These are phyloP conservation scores for Scaptomyza caliginosa DNA, from an alignment of 2,888 invertebrate species.

Conservation along the genomic window DNA sequence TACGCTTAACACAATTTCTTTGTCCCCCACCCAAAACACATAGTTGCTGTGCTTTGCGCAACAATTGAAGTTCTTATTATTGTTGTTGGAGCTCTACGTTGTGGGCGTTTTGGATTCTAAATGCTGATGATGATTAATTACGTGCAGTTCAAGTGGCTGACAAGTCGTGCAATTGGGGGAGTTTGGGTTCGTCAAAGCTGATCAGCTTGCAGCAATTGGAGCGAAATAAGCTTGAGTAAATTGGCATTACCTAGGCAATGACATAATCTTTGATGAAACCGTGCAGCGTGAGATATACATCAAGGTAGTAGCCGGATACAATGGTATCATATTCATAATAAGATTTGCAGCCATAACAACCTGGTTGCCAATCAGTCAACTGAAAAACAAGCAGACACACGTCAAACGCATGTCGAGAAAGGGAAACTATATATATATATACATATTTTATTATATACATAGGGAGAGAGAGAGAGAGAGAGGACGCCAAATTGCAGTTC, in stretches of 20 bases:
- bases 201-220: constrained; percentile 46
- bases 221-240: constrained; percentile 58
- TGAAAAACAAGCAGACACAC: constrained; percentile 67
- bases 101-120: constrained; percentile 53
- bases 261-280: constrained; percentile 51
- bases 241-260: constrained; percentile 59
- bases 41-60: constrained; percentile 2
- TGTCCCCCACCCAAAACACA: constrained; percentile 21
- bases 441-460: neutral
- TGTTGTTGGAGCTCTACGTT: constrained; percentile 16
- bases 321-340: constrained; percentile 55
- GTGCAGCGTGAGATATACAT: constrained; percentile 57
- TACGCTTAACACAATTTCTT: constrained; percentile 67
- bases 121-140: constrained; percentile 72
- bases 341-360: constrained; percentile 62
- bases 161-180: constrained; percentile 30
- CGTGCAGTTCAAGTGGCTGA: constrained; percentile 45
- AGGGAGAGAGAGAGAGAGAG: too few relatives aligned
- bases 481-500: constrained; percentile 38
- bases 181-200: constrained; percentile 34
- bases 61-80: constrained; percentile 45
- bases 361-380: constrained; percentile 51
- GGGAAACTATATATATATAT: neutral
- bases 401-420: constrained; percentile 28
- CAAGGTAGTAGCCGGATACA: constrained; percentile 38